phyloP scores from a whole-genome alignment of 2,113 vertebrate genomes.

The Notarius lentiginosus region DNA sequence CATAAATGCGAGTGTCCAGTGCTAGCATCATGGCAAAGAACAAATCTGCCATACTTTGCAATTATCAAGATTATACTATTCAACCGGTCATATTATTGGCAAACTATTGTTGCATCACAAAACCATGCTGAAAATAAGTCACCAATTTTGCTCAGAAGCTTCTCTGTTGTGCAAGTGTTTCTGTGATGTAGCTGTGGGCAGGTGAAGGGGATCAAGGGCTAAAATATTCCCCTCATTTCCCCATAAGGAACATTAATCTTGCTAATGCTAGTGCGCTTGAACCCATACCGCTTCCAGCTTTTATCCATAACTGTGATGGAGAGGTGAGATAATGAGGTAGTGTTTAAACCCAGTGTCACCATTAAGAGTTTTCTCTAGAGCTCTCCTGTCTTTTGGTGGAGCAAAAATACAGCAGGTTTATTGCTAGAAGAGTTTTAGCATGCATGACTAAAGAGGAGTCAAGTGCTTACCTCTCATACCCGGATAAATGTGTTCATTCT shows the following conservation, averaged over 20 bases:
- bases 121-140: slow-evolving; percentile 2
- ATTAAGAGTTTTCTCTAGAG: slow-evolving; percentile 2
- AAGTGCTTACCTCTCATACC: slow-evolving; percentile 10
- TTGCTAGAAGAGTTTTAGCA: not conserved
- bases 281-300: slow-evolving; percentile 1
- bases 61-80: slow-evolving; percentile 23
- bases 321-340: slow-evolving; percentile 30
- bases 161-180: not conserved
- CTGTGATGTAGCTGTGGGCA: not conserved
- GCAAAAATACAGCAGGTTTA: slow-evolving; percentile 11
- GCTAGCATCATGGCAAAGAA: not conserved
- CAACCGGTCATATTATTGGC: not conserved
- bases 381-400: not conserved
- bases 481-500: slow-evolving; percentile 20
- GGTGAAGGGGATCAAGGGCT: slow-evolving; percentile 6
- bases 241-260: slow-evolving; percentile 28
- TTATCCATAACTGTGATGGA: slow-evolving; percentile 30
- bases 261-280: slow-evolving; percentile 5
- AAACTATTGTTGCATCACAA: slow-evolving; percentile 19
- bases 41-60: not conserved
- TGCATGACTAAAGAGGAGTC: slow-evolving; percentile 5
- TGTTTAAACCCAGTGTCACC: slow-evolving; percentile 22
- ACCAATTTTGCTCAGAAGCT: not conserved
- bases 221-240: slow-evolving; percentile 33
- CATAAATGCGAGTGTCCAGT: not conserved